Evolutionary conservation across 2,113 vertebrate species (phyloP), one percentile per base, ranked within the genome.

Genomic region (Macaca mulatta): DNA sequence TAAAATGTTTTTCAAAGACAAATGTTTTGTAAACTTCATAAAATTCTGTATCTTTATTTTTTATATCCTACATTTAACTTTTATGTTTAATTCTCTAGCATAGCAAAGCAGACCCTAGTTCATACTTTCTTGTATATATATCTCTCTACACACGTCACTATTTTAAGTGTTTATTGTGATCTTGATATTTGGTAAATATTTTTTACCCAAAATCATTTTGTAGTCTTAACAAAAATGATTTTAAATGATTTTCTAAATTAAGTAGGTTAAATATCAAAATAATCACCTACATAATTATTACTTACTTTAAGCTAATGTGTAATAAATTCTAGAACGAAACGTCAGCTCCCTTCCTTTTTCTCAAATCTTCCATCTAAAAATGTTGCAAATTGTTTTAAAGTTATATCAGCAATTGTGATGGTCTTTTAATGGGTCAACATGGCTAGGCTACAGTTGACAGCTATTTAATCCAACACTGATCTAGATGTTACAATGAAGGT

Each of bases 81-180:
- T 20, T 94, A 96, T 90, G 32, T 52, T 35, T 78, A 97, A 69
- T 78, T 50, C 61, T 93, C 72, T 87, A 89, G 7, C 27, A 82
- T 93, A 85, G 87, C 6, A 84, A 95, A 89, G 57, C 18, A 93
- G 27, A 77, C 30, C 87, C 55, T 70, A 85, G 91, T 98, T 94
- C 32, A 92, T 93, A 5, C 70, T 72, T 50, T 94, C 86, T 59
- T 97, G 30, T 30, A 52, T 27, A 87, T 35, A 45, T 4, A 23
- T 57, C 74, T 11, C 32, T 57, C 77, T 12, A 55, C 25, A 0
- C 1, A 16, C 40, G 72, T 67, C 30, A 74, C 2, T 81, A n/a
- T 97, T 97, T 96, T 90, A 52, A 97, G 35, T 8, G 95, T 90
- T 25, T 64, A 9, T 92, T 86, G 23, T 84, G 6, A 67, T 80